phyloP scores from a whole-genome alignment of 2,797 vertebrate species.

The Mionectes olivaceus region DNA sequence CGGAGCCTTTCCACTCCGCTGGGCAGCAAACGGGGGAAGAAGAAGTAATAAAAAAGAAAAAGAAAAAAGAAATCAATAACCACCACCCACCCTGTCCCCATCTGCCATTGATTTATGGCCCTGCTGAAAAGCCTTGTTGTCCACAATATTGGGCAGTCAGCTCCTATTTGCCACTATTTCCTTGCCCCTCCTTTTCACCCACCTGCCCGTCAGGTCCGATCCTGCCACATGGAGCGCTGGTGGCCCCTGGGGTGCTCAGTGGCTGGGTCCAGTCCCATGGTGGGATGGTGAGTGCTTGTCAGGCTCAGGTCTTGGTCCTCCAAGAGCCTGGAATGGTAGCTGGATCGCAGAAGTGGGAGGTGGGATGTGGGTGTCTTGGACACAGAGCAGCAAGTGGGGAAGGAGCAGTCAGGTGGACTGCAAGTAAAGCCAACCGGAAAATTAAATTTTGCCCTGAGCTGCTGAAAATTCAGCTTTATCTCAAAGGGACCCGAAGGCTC shows the following conservation, averaged over 20 bases:
- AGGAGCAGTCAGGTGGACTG: neutral
- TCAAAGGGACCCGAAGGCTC: neutral
- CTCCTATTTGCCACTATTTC: conserved; percentile 6
- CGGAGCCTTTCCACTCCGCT: neutral
- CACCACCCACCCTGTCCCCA: conserved; percentile 33
- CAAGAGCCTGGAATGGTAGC: neutral
- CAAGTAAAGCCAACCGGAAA: conserved; percentile 41
- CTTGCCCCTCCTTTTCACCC: neutral
- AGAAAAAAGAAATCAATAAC: conserved; percentile 42
- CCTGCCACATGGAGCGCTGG: neutral
- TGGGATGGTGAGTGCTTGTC: neutral
- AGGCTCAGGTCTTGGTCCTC: neutral
- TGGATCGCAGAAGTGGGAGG: neutral
- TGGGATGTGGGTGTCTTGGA: neutral
- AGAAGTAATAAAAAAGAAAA: neutral
- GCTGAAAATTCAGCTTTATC: conserved; percentile 27
- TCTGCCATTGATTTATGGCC: conserved; percentile 67
- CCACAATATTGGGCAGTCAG: conserved; percentile 54
- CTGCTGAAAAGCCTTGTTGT: conserved; percentile 46
- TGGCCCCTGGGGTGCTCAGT: neutral
- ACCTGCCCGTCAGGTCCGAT: neutral
- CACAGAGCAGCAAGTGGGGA: neutral
- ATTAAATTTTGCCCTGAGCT: conserved; percentile 36
- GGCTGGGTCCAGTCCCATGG: neutral
- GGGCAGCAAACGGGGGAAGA: neutral